Percentiles rank a stretch among this genome's conserved stretches.
phyloP scores from a whole-genome alignment of 1,140 invertebrate genomes.

The Drosophila micromelanica region DNA sequence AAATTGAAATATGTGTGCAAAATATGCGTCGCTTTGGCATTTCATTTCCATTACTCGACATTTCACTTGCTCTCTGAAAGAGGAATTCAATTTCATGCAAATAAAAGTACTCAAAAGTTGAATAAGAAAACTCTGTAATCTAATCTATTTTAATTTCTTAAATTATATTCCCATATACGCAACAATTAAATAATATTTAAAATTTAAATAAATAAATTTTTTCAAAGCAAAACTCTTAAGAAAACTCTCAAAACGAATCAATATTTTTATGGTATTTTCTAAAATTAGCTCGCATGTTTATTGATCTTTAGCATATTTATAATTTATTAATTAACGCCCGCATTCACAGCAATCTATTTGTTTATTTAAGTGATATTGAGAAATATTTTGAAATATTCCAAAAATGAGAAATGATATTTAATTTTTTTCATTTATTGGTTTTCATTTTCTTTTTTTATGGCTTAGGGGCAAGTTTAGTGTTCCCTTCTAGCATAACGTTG shows the following conservation, averaged over 20 bases:
- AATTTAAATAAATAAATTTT: neutral
- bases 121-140: too few species aligned
- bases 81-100: neutral
- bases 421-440: too few species aligned
- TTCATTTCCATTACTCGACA: slow-evolving; percentile 11
- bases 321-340: slow-evolving; percentile 66
- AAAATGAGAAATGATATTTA: slow-evolving; percentile 9
- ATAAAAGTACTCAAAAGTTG: neutral
- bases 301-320: slow-evolving; percentile 33
- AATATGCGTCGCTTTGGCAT: slow-evolving; percentile 44
- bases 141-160: too few species aligned
- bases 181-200: neutral
- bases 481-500: slow-evolving; percentile 21
- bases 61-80: neutral
- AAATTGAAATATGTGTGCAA: slow-evolving; percentile 33
- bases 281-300: neutral
- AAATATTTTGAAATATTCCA: slow-evolving; percentile 41
- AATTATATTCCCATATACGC: too few species aligned
- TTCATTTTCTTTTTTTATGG: too few species aligned
- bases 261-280: neutral
- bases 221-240: too few species aligned
- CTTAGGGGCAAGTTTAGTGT: too few species aligned
- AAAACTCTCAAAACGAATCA: neutral
- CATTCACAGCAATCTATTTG: slow-evolving; percentile 46
- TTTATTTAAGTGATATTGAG: slow-evolving; percentile 65